Evolutionary conservation across 92 coral and sea anemone genomes (phyloP), one percentile per base, ranked within the genome.

Genomic region (Parazoanthus swiftii): DNA sequence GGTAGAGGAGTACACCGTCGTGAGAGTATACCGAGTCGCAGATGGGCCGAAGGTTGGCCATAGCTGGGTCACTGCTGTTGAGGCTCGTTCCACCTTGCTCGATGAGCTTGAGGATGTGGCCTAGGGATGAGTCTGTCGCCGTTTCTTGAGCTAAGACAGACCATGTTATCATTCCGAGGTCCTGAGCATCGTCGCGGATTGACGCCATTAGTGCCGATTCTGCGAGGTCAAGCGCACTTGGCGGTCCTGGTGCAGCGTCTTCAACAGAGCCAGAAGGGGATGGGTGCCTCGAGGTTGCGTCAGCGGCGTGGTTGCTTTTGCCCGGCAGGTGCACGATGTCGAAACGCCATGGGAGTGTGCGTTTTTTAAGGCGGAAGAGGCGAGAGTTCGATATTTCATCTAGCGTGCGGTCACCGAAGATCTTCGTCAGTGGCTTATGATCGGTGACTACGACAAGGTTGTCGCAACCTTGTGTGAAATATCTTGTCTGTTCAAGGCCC

Each of bases 401-500:
- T 3, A 89, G 92, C 63, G 89, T 89, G 29, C 92, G 85, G 80
- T 89, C 92, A 10, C 92, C 92, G 46, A 89, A 85, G 58, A 89
- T 86, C 79, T 92, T 89, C 58, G 74, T 86, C 35, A 91, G 85
- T 0, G 93, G 91, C 85, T 91, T 91, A 56, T 91, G 90, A 76
- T 81, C 90, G 5, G 88, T 81, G 2, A 88, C 88, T 26, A 88
- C 81, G 79, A 88, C 21, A 13, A 81, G 87, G 76, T 91, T 91
- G 86, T 91, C 93, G 36, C 91, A 91, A 1, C 93, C 95, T 67
- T 93, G 33, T 29, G 33, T 29, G 33, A 29, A 29, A 29, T 29
- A 29, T 29, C 33, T 29, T 29, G 33, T 29, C 74, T 93, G 93
- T 58, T 93, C 91, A 2, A 90, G 93, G 65, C 92, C 95, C 95